Evolutionary conservation across 2,797 vertebrate species (phyloP).

Genomic region (Hydrolagus colliei): DNA sequence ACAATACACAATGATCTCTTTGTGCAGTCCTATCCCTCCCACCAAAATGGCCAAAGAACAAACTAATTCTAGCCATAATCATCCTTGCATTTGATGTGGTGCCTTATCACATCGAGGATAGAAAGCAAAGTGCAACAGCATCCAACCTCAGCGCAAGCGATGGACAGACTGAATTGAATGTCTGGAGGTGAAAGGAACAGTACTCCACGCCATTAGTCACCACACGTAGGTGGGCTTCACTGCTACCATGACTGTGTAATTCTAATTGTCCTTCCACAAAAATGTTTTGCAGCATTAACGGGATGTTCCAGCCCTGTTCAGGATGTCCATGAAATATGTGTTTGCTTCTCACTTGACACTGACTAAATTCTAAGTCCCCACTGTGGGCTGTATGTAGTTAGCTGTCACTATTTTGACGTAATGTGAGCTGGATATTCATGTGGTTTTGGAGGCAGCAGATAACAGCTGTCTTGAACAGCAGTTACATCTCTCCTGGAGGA

Average conservation of each 20-base stretch:
- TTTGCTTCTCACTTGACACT: background rate
- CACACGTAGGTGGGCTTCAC: background rate
- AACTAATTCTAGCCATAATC: too few relatives aligned
- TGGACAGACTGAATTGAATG: background rate
- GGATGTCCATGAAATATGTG: background rate
- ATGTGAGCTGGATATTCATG: conserved; percentile 26
- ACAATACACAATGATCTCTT: background rate
- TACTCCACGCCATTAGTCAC: background rate
- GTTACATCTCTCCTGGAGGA: conserved; percentile 49
- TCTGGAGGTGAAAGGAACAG: background rate
- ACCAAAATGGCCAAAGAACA: background rate
- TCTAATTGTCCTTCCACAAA: background rate
- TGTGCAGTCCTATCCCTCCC: background rate
- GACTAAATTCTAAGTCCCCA: conserved; percentile 5
- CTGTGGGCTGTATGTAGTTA: conserved; percentile 9
- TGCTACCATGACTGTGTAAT: background rate
- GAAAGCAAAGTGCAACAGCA: background rate
- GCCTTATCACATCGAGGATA: background rate
- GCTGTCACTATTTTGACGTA: conserved; percentile 28
- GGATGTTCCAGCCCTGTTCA: background rate
- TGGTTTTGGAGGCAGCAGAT: background rate
- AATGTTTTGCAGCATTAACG: background rate
- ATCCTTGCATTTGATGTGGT: too few relatives aligned
- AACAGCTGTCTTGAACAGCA: conserved; percentile 54
- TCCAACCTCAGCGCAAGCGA: too few relatives aligned